A percentile compares a stretch with the other conserved stretches of the same genome.
phyloP scores from a whole-genome alignment of 2,797 vertebrate genomes.

The Yasuhikotakia modesta region DNA sequence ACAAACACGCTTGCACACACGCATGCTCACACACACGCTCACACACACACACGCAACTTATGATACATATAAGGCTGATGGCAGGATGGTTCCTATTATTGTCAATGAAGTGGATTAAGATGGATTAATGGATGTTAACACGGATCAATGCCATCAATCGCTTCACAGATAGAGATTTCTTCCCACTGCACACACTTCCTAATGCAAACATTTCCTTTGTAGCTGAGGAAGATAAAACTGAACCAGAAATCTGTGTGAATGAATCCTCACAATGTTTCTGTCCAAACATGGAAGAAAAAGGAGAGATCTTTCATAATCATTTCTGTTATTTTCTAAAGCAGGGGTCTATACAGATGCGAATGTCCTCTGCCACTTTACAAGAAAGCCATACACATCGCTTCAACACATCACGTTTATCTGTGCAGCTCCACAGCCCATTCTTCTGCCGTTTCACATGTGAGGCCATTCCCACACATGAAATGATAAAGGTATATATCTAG shows the following conservation, averaged over 20 bases:
- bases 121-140: conserved; percentile 46
- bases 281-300: background rate
- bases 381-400: conserved; percentile 25
- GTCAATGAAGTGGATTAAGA: background rate
- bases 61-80: too few relatives aligned
- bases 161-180: conserved; percentile 8
- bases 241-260: background rate
- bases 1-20: too few relatives aligned
- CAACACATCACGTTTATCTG: conserved; percentile 18
- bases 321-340: conserved; percentile 44
- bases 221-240: background rate
- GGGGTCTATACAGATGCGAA: conserved; percentile 52
- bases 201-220: background rate
- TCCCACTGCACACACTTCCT: background rate
- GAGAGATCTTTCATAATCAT: conserved; percentile 16
- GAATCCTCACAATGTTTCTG: conserved; percentile 43
- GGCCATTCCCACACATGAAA: too few relatives aligned
- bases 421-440: background rate
- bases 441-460: too few relatives aligned
- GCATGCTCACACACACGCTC: too few relatives aligned
- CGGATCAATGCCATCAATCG: conserved; percentile 52
- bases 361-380: conserved; percentile 32
- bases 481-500: too few relatives aligned
- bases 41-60: too few relatives aligned
- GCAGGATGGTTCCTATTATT: too few relatives aligned